Base-by-base conservation (phyloP, 2,113 vertebrate species). In the Probosciger aterrimus region DNA sequence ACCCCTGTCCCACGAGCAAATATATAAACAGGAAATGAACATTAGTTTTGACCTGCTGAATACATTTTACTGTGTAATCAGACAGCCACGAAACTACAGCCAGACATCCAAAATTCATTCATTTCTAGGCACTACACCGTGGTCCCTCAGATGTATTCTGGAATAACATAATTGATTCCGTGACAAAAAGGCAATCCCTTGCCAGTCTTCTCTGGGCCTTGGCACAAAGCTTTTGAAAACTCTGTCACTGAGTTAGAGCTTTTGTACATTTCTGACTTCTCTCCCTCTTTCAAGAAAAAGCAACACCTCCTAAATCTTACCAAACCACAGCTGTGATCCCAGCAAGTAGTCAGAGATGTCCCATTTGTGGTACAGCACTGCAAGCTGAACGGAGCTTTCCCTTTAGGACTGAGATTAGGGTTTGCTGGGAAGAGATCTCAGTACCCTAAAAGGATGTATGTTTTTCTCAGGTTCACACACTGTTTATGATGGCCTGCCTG, bases 401-500 rank as follows among this genome's bases (percentile, higher is more conserved):
- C 37, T 55, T 83, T 69, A 53, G 74, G 78, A 59, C 1, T 4
- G 4, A 82, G 44, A 94, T 82, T 76, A 89, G 20, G 47, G 28
- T 79, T 91, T 82, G 8, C 83, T 67, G 28, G 37, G 63, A 80
- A 91, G 53, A 91, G 82, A 94, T 60, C 69, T 92, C 67, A 82
- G 52, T 57, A 30, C 41, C 31, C 87, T 59, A 53, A 76, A 93
- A 91, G 18, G 70, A 91, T 0, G 0, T 2, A 2, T 82, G 37
- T 63, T 94, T 93, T 89, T 33, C 81, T 85, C 44, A 3, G 3
- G 69, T 92, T 85, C 67, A 25, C 63, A 43, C 16, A 15, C 73
- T 79, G 86, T 82, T 95, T 93, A 50, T 69, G 63, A 93, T 80
- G 95, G 86, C 37, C 81, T 12, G 74, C 47, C 49, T 82, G 81